Percentiles rank a stretch among this genome's conserved stretches.
Conservation (phyloP, 2,113 vertebrate species). For the Tachycineta bicolor region DNA sequence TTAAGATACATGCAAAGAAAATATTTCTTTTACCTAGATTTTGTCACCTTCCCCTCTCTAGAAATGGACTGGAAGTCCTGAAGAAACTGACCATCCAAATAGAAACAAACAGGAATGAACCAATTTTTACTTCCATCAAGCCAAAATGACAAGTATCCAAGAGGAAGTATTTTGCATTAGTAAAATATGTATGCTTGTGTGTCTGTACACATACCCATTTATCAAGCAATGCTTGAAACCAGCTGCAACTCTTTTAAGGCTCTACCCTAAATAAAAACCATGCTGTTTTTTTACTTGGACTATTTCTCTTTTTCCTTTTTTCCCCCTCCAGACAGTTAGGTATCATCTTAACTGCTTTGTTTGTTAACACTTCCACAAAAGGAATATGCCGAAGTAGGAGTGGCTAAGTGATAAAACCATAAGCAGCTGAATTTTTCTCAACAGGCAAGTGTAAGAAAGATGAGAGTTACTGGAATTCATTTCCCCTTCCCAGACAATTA, state of each 20-base stretch:
- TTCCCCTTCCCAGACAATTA: constrained; percentile 15
- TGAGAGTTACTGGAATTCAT: background rate
- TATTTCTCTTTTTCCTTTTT: background rate
- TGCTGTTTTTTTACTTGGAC: background rate
- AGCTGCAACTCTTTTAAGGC: background rate
- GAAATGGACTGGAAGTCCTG: background rate
- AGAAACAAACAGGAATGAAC: background rate
- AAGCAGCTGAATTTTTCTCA: background rate
- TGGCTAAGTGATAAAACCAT: background rate
- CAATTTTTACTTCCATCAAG: background rate
- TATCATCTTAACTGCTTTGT: background rate
- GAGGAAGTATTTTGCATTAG: background rate
- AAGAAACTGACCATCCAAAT: background rate
- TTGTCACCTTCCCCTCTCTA: background rate
- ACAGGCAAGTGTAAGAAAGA: background rate
- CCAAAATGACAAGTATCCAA: background rate
- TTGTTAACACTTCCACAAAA: background rate
- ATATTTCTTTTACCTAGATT: background rate
- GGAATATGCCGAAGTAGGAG: background rate
- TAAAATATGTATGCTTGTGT: background rate
- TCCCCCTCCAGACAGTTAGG: background rate
- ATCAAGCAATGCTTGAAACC: background rate
- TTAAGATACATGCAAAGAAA: background rate
- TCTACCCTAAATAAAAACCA: background rate
- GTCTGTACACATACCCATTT: background rate